A percentile compares a stretch with the other conserved stretches of the same genome.
phyloP scores from a whole-genome alignment of 1,140 invertebrate species.

The Callitettix versicolor region DNA sequence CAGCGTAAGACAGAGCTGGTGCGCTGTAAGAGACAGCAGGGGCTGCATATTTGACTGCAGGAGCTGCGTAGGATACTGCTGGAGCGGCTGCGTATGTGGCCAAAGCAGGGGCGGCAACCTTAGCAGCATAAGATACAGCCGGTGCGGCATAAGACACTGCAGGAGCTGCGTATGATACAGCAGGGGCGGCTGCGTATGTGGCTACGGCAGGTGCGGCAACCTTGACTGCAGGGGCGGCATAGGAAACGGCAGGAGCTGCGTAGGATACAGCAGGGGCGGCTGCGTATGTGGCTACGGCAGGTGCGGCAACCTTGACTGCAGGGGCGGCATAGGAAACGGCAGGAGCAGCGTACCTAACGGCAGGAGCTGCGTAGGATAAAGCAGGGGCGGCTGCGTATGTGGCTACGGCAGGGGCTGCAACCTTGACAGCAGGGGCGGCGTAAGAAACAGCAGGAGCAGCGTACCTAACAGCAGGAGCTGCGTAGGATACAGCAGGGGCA shows the following conservation, averaged over 20 bases:
- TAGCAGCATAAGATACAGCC: slow-evolving; percentile 6
- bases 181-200: slow-evolving; percentile 20
- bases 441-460: slow-evolving; percentile 10
- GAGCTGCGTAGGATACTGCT: slow-evolving; percentile 12
- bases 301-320: slow-evolving; percentile 14
- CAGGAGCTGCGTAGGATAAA: slow-evolving; percentile 10
- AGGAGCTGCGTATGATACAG: slow-evolving; percentile 11
- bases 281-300: slow-evolving; percentile 14
- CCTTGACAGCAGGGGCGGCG: slow-evolving; percentile 7
- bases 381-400: slow-evolving; percentile 4
- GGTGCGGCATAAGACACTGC: slow-evolving; percentile 18
- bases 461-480: neutral
- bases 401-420: slow-evolving; percentile 9
- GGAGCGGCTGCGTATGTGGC: slow-evolving; percentile 21
- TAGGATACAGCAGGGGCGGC: slow-evolving; percentile 23
- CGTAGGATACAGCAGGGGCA: slow-evolving; percentile 12
- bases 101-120: slow-evolving; percentile 22
- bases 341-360: slow-evolving; percentile 8
- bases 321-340: slow-evolving; percentile 20
- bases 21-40: slow-evolving; percentile 13
- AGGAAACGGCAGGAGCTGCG: slow-evolving; percentile 6
- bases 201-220: slow-evolving; percentile 23
- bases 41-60: slow-evolving; percentile 17
- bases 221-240: slow-evolving; percentile 7
- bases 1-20: neutral